Evolutionary conservation across 1,140 invertebrate genomes (phyloP).

Genomic region (Danaus plexippus): DNA sequence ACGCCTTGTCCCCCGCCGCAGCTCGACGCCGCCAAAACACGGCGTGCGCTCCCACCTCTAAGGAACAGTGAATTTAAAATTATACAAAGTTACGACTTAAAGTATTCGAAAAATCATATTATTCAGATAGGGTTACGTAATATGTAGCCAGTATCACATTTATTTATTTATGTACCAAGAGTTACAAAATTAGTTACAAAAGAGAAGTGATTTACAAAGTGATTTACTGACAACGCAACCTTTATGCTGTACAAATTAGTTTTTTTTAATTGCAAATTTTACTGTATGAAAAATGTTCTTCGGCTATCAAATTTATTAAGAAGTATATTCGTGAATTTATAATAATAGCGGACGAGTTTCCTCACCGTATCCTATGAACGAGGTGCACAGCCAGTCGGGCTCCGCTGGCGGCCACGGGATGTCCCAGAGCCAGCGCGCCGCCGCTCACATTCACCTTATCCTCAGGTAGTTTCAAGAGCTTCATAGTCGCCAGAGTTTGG

Average conservation of each 20-base stretch:
- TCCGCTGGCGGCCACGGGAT: conserved; percentile 91
- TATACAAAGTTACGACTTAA: background rate
- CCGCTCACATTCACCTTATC: conserved; percentile 87
- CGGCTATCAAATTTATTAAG: too few species aligned
- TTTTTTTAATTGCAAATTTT: too few species aligned
- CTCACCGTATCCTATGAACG: conserved; percentile 32
- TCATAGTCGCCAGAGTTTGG: conserved; percentile 79
- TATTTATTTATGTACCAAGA: too few species aligned
- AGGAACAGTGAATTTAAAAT: conserved; percentile 18
- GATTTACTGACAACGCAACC: too few species aligned
- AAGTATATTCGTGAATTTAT: too few species aligned
- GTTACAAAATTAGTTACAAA: too few species aligned
- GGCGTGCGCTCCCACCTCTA: conserved; percentile 32
- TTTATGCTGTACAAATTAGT: too few species aligned
- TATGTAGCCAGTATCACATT: too few species aligned
- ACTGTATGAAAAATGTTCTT: too few species aligned
- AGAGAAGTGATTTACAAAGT: too few species aligned
- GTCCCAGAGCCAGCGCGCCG: conserved; percentile 91
- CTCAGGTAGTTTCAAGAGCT: conserved; percentile 77
- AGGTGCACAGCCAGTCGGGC: conserved; percentile 73
- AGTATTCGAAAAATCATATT: background rate
- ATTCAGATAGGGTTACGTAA: too few species aligned
- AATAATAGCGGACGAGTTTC: conserved; percentile 21
- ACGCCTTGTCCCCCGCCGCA: conserved; percentile 54
- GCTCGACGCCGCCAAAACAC: conserved; percentile 39